Base-by-base conservation (phyloP, 2,888 invertebrate species). In the Netelia melanura region DNA sequence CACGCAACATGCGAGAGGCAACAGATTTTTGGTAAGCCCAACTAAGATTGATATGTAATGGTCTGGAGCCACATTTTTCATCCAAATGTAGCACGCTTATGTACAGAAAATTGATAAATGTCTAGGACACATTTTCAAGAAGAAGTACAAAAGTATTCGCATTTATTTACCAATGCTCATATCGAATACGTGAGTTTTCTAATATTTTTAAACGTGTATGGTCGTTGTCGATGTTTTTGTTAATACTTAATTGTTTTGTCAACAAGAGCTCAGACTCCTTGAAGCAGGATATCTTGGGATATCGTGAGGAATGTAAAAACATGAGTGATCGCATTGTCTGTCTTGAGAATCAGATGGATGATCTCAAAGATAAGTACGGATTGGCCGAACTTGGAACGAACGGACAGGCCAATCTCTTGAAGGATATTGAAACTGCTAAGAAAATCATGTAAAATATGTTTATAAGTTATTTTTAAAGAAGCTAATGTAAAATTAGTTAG, bases 111-210 rank as follows among this genome's bases (percentile, higher is more conserved):
- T 44, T 30, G n/a, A 21, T 43, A 11, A 48, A 58, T n/a, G 70
- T 58, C 64, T 10, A 83, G 83, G 83, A 48, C 64, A 14, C 11
- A 71, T 71, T 85, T 85, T 54, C 78, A 85, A 75, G 68, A 81
- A 52, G 81, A 81, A 21, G 54, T 71, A 14, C 56, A 81, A 75
- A 79, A 75, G 9, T 85, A 81, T 70, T 79, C 81, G 8, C 64
- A 70, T 25, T 38, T 79, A 23, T 75, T 81, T 52, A 64, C 71
- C 43, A 82, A 71, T 30, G 81, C 78, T 52, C 85, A 78, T 14
- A 65, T 82, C 3, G 81, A 85, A 85, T 85, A 85, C 54, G 85
- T 85, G 54, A 82, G 85, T 76, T 48, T n/a, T 44, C 62, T 10
- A 25, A 62, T 10, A 62, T 23, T 30, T 62, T 38, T 6, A 38